Evolutionary conservation across 2,113 vertebrate genomes (phyloP).

Genomic region (Apus apus): DNA sequence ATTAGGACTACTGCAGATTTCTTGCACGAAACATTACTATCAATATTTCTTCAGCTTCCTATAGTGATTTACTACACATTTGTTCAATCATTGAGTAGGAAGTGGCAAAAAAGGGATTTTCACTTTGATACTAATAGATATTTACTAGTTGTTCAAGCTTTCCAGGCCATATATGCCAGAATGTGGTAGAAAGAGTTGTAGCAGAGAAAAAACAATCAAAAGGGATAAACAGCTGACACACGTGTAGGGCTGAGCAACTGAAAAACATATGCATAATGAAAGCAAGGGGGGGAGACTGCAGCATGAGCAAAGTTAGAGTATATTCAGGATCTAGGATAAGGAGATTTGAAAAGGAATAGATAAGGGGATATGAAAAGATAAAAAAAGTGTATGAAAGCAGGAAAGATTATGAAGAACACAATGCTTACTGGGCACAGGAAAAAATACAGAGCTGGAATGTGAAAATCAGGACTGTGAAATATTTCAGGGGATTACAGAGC

Average conservation of each 20-base stretch:
- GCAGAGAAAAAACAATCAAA: neutral
- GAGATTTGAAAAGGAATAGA: neutral
- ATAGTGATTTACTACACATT: neutral
- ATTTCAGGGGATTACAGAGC: neutral
- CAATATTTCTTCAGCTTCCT: neutral
- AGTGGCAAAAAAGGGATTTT: constrained; percentile 3
- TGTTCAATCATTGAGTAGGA: neutral
- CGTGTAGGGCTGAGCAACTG: neutral
- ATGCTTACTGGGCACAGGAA: neutral
- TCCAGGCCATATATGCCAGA: neutral
- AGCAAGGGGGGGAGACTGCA: neutral
- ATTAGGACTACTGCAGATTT: neutral
- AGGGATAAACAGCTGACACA: neutral
- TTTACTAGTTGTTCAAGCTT: neutral
- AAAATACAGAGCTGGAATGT: neutral
- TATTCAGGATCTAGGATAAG: constrained; percentile 2
- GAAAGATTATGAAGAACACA: constrained; percentile 26
- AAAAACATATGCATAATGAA: neutral
- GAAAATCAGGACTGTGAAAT: constrained; percentile 5
- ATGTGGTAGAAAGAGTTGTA: neutral
- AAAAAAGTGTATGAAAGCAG: constrained; percentile 12
- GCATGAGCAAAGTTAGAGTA: neutral
- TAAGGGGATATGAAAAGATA: constrained; percentile 31
- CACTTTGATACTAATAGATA: neutral
- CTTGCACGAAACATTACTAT: neutral